Conservation (phyloP, 2,888 invertebrate species). For the Caenorhabditis wallacei region DNA sequence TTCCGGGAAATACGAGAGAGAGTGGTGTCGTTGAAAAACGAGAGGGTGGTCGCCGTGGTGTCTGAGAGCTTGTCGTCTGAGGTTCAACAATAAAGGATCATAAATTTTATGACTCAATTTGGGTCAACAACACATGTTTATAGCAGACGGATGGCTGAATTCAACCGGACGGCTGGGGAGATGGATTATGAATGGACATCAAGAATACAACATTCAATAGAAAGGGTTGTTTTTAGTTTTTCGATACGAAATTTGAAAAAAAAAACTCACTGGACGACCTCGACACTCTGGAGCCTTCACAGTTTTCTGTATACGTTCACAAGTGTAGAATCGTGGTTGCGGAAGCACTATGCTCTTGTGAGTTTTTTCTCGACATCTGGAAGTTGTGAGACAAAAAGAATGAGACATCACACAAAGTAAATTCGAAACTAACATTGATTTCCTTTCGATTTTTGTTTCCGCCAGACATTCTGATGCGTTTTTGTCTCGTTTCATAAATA, state of each 20-base stretch:
- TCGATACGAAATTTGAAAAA: no score
- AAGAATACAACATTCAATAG: background rate
- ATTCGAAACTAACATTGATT: conserved; percentile 62
- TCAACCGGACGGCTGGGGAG: conserved; percentile 12
- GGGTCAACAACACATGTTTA: conserved; percentile 67
- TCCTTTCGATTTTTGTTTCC: conserved; percentile 69
- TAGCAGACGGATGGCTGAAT: conserved; percentile 38
- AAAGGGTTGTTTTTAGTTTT: background rate
- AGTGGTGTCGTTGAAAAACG: background rate
- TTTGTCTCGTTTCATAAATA: conserved; percentile 62
- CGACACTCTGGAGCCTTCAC: conserved; percentile 34
- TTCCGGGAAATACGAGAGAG: conserved; percentile 51
- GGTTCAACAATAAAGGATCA: conserved; percentile 53
- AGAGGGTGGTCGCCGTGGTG: conserved; percentile 41
- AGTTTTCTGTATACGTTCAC: conserved; percentile 61
- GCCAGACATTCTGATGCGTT: conserved; percentile 68
- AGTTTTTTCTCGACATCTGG: conserved; percentile 68
- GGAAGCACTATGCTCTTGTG: conserved; percentile 64
- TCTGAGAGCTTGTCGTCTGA: conserved; percentile 49
- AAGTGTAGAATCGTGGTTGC: conserved; percentile 33
- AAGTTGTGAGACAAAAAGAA: conserved; percentile 26
- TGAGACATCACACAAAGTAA: conserved; percentile 14
- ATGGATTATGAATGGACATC: conserved; percentile 31
- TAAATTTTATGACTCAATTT: conserved; percentile 65
- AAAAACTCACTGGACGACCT: conserved; percentile 8